Conservation (phyloP, 1,140 invertebrate species). For the Metopolophium dirhodum region DNA sequence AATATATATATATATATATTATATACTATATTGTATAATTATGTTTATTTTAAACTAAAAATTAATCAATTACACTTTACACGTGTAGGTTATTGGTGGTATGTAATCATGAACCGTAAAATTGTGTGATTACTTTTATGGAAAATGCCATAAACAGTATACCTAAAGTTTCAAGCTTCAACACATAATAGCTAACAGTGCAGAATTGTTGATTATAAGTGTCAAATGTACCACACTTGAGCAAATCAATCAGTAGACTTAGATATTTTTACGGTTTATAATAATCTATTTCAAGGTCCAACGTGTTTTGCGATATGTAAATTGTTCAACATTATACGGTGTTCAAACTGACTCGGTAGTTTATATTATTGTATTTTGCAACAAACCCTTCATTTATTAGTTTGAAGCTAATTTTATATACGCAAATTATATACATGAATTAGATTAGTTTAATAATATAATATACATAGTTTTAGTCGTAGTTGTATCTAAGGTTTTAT, state of each 20-base stretch:
- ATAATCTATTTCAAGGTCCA: conserved; percentile 18
- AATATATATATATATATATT: too few relatives aligned
- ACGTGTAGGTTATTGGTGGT: not conserved
- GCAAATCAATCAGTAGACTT: not conserved
- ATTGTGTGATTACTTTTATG: not conserved
- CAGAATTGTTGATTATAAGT: not conserved
- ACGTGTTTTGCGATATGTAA: not conserved
- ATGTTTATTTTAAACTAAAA: not conserved
- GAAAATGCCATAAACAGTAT: not conserved
- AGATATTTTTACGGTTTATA: not conserved
- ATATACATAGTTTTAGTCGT: not conserved
- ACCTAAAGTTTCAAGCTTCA: not conserved
- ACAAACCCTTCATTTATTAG: conserved; percentile 21
- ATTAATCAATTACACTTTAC: not conserved
- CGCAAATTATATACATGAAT: not conserved
- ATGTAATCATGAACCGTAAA: not conserved
- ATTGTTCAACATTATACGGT: conserved; percentile 30
- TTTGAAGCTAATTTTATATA: not conserved
- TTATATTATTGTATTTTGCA: conserved; percentile 3
- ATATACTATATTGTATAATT: not conserved
- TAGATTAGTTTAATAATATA: not conserved
- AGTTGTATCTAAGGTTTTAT: not conserved
- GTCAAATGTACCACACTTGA: not conserved
- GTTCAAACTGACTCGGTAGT: not conserved
- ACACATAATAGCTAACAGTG: not conserved